Conservation (phyloP, 2,797 vertebrate species). For the Glyptemys insculpta region DNA sequence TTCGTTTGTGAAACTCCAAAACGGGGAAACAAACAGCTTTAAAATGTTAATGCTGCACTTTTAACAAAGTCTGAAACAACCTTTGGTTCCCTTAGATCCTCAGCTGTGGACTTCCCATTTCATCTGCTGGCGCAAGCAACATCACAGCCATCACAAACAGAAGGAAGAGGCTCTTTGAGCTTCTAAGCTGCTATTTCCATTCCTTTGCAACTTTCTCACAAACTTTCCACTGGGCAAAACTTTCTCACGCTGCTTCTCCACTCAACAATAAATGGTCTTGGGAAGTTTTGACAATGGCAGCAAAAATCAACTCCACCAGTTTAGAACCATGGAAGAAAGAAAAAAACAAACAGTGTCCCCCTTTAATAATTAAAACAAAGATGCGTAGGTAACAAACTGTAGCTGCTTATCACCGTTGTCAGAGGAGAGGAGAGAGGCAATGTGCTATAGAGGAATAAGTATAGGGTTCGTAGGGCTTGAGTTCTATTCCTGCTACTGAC, state of each 20-base stretch:
- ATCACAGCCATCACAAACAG: no score
- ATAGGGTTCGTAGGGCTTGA: not conserved
- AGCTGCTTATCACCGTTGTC: not conserved
- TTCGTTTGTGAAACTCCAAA: not conserved
- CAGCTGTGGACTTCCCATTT: accelerated
- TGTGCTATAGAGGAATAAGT: not conserved
- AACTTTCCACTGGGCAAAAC: not conserved
- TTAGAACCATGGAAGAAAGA: not conserved
- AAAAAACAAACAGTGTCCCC: not conserved
- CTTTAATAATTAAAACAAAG: not conserved
- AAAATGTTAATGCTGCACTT: accelerated
- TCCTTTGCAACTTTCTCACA: not conserved
- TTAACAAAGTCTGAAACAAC: not conserved
- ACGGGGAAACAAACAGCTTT: not conserved
- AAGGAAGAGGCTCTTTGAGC: not conserved
- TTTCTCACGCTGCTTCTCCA: accelerated
- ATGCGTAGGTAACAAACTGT: not conserved
- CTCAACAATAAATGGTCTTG: not conserved
- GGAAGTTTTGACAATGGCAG: not conserved
- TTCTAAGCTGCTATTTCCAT: accelerated
- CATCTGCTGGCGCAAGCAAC: not conserved
- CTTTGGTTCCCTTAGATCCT: not conserved
- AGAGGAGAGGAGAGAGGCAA: not conserved
- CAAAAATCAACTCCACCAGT: not conserved
- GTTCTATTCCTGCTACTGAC: not conserved